phyloP scores from a whole-genome alignment of 2,797 vertebrate species.

The Antennarius maculatus region DNA sequence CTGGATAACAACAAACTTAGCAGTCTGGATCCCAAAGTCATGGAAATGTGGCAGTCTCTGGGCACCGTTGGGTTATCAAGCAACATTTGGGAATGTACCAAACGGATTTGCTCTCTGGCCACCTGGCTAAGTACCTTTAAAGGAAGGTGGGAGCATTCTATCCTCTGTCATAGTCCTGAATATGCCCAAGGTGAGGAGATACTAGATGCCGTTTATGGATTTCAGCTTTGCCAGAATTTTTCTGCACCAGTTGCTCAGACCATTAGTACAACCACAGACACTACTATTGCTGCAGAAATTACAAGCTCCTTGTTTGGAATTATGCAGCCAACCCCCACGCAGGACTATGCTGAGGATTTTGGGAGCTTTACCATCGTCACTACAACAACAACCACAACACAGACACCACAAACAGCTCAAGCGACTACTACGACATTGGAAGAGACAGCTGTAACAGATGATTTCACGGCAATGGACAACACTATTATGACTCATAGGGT shows the following conservation, averaged over 20 bases:
- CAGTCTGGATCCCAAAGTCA: constrained; percentile 89
- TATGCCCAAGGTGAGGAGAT: constrained; percentile 99
- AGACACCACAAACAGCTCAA: constrained; percentile 75
- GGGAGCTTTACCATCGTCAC: constrained; percentile 91
- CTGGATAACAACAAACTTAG: constrained; percentile 98
- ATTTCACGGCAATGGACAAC: constrained; percentile 91
- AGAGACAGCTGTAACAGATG: constrained; percentile 89
- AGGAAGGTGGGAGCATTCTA: constrained; percentile 97
- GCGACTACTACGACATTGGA: constrained; percentile 77
- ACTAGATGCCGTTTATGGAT: constrained; percentile 96
- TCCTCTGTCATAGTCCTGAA: constrained; percentile 95
- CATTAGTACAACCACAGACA: constrained; percentile 83
- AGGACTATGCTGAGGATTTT: constrained; percentile 94
- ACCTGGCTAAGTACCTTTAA: constrained; percentile 95
- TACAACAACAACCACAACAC: constrained; percentile 75
- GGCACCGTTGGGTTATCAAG: constrained; percentile 92
- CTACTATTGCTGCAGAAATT: constrained; percentile 78
- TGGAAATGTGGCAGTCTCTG: constrained; percentile 90
- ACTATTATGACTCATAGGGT: constrained; percentile 96
- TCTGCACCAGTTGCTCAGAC: constrained; percentile 88
- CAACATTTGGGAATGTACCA: constrained; percentile 98
- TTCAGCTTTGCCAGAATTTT: constrained; percentile 98
- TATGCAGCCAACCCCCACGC: constrained; percentile 91
- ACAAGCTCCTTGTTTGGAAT: constrained; percentile 92
- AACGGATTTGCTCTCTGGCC: constrained; percentile 94